Evolutionary conservation across 2,113 vertebrate genomes (phyloP), one percentile per base, ranked within the genome.

Genomic region (Barnardius zonarius): DNA sequence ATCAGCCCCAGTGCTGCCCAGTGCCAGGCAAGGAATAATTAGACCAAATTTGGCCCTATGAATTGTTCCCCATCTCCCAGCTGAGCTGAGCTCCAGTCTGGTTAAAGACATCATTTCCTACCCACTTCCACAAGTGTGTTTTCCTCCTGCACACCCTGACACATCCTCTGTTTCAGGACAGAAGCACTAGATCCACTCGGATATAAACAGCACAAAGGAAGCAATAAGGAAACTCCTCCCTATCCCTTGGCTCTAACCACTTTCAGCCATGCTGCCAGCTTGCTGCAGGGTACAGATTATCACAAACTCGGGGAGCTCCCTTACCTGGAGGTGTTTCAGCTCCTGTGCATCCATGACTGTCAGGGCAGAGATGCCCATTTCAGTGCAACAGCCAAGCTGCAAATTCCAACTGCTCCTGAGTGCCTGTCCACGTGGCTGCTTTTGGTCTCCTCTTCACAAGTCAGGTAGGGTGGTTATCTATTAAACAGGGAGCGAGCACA

Each of bases 181-280:
- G 82, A 82, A 57, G 77, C 69, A 52, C 64, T 77, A 23, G 55
- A 88, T 86, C 68, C 72, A 23, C 79, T 69, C 20, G 49, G 90
- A 85, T 69, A 51, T 46, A n/a, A 91, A 61, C 77, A 80, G 82
- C 91, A 83, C 84, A 49, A 64, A 73, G 82, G 95, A 83, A 95
- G 73, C 77, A 49, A 30, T 44, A 68, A 91, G 90, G 86, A 94
- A 88, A 64, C 84, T 92, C 94, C 92, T 96, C 83, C 86, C 94
- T 23, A 2, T 52, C 20, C 66, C 83, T 79, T 19, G 59, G 59
- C 81, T 75, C 79, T 75, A 79, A 79, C 76, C 81, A 31, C 91
- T 76, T 62, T 57, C 63, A 88, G 77, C 69, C 11, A 0, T 5
- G 48, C 82, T 88, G 93, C 92, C 94, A 83, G 55, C 39, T 83